A percentile compares a stretch with the other conserved stretches of the same genome.
Evolutionary conservation across 2,113 vertebrate genomes (phyloP).

Genomic region (Corvus cornix): DNA sequence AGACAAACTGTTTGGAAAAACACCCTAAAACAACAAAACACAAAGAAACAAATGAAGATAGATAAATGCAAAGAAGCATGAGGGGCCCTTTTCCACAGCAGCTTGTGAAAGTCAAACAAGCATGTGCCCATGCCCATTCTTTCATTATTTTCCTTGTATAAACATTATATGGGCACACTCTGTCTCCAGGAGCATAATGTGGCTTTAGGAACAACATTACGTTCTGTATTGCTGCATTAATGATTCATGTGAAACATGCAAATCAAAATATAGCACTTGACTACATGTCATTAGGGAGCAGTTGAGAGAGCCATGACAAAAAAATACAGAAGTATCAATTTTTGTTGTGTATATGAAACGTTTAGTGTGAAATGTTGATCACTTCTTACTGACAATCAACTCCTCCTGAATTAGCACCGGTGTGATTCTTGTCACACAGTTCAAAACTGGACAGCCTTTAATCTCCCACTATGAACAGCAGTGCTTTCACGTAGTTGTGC

Average conservation of each 20-base stretch:
- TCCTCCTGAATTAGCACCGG: not conserved
- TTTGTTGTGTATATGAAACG: not conserved
- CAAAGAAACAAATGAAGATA: not conserved
- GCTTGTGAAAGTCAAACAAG: not conserved
- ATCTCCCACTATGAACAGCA: not conserved
- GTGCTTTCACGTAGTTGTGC: not conserved
- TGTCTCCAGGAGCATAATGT: not conserved
- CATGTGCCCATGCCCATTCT: accelerated
- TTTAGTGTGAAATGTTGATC: not conserved
- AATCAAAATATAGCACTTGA: constrained; percentile 30
- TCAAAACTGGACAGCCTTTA: not conserved
- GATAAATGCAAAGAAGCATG: not conserved
- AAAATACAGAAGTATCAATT: not conserved
- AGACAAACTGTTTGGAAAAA: not conserved
- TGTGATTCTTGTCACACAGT: not conserved
- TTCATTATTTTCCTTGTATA: not conserved
- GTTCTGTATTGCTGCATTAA: constrained; percentile 19
- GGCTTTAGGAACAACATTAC: not conserved
- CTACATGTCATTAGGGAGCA: not conserved
- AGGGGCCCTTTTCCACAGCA: not conserved
- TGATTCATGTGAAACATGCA: constrained; percentile 44
- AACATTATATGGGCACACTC: not conserved
- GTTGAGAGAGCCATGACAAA: not conserved
- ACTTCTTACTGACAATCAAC: not conserved
- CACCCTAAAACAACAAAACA: not conserved